These are phyloP conservation scores for Illadopsis cleaveri DNA, from an alignment of 2,113 vertebrate genomes.

Conservation along the genomic window DNA sequence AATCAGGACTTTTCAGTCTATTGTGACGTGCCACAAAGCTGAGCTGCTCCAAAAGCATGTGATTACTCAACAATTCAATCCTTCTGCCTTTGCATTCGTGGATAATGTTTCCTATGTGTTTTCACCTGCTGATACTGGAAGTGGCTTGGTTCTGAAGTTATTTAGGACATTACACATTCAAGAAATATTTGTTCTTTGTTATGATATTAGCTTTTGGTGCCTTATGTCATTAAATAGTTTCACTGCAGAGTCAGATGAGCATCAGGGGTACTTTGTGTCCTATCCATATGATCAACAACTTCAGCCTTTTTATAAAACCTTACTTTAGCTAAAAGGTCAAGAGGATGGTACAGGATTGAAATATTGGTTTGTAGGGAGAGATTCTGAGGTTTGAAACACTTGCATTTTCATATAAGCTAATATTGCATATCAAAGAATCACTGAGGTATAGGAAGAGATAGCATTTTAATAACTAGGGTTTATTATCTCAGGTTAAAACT, in stretches of 20 bases:
- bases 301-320: background rate
- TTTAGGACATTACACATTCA: background rate
- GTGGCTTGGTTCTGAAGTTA: background rate
- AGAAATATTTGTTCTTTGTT: background rate
- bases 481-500: background rate
- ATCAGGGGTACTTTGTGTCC: background rate
- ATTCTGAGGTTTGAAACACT: background rate
- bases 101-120: background rate
- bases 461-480: background rate
- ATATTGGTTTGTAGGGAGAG: background rate
- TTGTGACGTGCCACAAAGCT: background rate
- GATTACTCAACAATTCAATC: background rate
- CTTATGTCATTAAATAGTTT: background rate
- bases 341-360: background rate
- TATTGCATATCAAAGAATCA: background rate
- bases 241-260: background rate
- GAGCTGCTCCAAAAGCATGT: background rate
- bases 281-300: background rate
- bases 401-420: background rate
- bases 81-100: background rate
- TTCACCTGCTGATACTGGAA: background rate
- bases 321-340: background rate
- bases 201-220: background rate
- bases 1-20: background rate
- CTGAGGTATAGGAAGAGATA: background rate